Base-by-base conservation (phyloP, 1,140 invertebrate genomes). In the Drosophila neocordata region DNA sequence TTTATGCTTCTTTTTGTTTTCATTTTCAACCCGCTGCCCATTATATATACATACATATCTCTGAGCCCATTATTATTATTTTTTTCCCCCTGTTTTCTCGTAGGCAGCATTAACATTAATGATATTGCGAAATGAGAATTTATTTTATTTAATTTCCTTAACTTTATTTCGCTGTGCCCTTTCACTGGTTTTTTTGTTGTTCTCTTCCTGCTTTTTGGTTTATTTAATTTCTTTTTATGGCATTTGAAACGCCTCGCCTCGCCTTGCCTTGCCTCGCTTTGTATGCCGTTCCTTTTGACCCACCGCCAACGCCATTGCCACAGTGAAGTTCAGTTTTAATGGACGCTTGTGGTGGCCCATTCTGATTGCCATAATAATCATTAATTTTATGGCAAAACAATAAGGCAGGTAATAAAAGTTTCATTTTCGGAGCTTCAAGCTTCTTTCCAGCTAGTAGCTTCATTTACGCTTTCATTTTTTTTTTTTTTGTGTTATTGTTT, bases 381-480 rank as follows among this genome's bases (percentile, higher is more conserved):
- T 88, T 88, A 88, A 88, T 88, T 88, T 88, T 79, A 88, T 88
- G 79, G 79, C 79, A 77, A 88, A 88, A 88, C 83, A 88, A 88
- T 88, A 88, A 88, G 83, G 83, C 79, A 88, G 83, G 83, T 83
- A 83, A 88, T 88, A 88, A 88, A 88, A 88, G 83, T 88, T 88
- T 87, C 85, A 82, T 87, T 85, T 84, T 87, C 68, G 75, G 65
- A 34, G 15, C 41, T 48, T 13, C 13, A 9, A 44, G 27, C 27
- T 34, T 61, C 15, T 8, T 44, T 15, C 41, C 18, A 48, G 41
- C 41, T 18, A 48, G 41, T 27, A 27, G 70, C 70, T 75, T 62
- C 74, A 52, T 69, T 63, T 69, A 35, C 51, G 11, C 51, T 20
- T 20, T 6, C 13, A 5, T 34, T 51, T 68, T 58, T 62, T 9